Evolutionary conservation across 2,113 vertebrate species (phyloP).

Genomic region (Pomatostomus ruficeps): DNA sequence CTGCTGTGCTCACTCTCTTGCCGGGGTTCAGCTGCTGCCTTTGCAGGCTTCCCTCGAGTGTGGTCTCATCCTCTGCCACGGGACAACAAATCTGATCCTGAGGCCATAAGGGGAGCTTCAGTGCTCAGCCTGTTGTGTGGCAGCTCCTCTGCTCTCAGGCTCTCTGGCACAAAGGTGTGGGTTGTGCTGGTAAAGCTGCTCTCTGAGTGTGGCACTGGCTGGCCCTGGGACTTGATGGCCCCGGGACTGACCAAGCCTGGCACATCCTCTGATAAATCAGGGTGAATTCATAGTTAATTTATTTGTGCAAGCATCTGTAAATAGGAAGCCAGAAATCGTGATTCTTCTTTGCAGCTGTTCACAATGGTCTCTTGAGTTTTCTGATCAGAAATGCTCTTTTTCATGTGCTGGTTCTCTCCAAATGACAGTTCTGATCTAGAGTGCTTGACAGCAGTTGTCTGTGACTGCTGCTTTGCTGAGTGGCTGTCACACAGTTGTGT

Average conservation of each 20-base stretch:
- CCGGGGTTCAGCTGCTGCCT: background rate
- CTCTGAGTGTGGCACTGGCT: background rate
- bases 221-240: background rate
- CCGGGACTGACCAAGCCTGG: background rate
- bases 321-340: background rate
- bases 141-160: background rate
- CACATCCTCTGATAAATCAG: background rate
- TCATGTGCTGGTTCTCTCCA: background rate
- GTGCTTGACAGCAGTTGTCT: background rate
- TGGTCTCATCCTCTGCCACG: background rate
- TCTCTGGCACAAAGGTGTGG: background rate
- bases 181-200: background rate
- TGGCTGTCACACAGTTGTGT: background rate
- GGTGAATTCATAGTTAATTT: background rate
- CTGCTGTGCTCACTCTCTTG: background rate
- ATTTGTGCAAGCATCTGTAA: background rate
- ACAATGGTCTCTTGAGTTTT: background rate
- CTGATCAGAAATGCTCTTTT: background rate
- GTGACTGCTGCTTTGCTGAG: background rate
- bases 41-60: background rate
- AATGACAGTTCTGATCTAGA: background rate
- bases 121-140: background rate
- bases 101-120: background rate
- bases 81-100: background rate
- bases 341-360: background rate